A percentile compares a stretch with the other conserved stretches of the same genome.
Conservation (phyloP, 2,113 vertebrate genomes). For the Elephantulus edwardii region DNA sequence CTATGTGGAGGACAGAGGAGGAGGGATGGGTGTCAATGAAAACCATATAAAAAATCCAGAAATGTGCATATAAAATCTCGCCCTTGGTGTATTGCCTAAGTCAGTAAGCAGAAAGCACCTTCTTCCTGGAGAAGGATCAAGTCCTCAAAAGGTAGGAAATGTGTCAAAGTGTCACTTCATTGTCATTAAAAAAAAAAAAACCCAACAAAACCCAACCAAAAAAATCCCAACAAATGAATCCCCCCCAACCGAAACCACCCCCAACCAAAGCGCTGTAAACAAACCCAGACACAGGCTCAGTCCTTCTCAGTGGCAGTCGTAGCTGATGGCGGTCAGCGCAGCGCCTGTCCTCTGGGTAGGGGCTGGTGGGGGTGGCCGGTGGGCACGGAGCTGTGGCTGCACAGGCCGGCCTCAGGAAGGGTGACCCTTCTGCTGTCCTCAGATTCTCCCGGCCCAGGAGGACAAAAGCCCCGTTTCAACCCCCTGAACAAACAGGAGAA, state of each 20-base stretch:
- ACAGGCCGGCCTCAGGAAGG: slow-evolving; percentile 67
- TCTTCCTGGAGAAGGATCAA: slow-evolving; percentile 80
- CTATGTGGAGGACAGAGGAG: not conserved
- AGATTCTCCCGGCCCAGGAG: slow-evolving; percentile 3
- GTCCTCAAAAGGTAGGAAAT: slow-evolving; percentile 82
- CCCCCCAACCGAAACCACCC: slow-evolving; percentile 70
- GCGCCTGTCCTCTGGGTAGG: slow-evolving; percentile 69
- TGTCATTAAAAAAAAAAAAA: slow-evolving; percentile 72
- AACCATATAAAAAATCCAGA: slow-evolving; percentile 80
- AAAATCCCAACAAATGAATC: slow-evolving; percentile 41
- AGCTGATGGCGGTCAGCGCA: slow-evolving; percentile 68
- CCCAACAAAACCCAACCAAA: not conserved
- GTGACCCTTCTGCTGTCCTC: slow-evolving; percentile 54
- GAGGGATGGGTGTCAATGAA: slow-evolving; percentile 68
- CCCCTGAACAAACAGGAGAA: slow-evolving; percentile 46
- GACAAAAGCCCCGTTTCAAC: slow-evolving; percentile 26
- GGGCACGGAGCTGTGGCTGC: slow-evolving; percentile 68
- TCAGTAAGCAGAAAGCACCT: slow-evolving; percentile 80
- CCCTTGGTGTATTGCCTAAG: slow-evolving; percentile 81
- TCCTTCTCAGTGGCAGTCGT: slow-evolving; percentile 77
- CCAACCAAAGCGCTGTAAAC: slow-evolving; percentile 81
- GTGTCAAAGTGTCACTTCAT: slow-evolving; percentile 83
- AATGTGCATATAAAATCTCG: slow-evolving; percentile 83
- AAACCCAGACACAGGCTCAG: slow-evolving; percentile 81
- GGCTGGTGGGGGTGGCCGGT: not conserved